These are phyloP conservation scores for Urocolius indicus DNA, from an alignment of 2,113 vertebrate species.

Conservation along the genomic window DNA sequence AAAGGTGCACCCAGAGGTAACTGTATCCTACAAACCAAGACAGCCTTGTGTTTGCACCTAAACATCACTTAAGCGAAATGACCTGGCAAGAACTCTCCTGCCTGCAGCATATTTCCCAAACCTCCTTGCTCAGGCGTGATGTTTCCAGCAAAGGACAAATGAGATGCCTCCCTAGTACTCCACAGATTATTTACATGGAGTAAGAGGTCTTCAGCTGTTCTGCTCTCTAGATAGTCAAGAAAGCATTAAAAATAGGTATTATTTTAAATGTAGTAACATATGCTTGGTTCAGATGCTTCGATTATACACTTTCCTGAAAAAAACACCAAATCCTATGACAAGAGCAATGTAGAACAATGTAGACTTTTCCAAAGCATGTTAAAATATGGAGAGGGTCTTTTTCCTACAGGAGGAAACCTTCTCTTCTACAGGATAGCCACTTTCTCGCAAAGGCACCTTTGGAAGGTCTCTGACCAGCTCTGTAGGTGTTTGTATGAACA, in stretches of 20 bases:
- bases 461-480: not conserved
- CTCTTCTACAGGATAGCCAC: rapidly evolving
- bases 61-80: not conserved
- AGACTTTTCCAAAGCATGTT: not conserved
- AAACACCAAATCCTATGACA: not conserved
- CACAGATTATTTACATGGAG: rapidly evolving
- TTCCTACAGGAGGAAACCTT: rapidly evolving
- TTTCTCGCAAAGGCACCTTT: not conserved
- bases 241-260: not conserved
- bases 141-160: not conserved
- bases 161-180: not conserved
- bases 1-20: not conserved
- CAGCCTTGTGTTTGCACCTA: rapidly evolving
- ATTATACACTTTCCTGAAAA: not conserved
- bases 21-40: rapidly evolving
- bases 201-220: not conserved
- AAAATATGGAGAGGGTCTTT: not conserved
- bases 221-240: not conserved
- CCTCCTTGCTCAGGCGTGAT: not conserved
- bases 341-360: not conserved
- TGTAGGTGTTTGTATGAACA: not conserved
- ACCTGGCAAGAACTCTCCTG: not conserved
- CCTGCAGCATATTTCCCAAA: not conserved
- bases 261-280: not conserved
- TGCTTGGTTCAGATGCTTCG: not conserved